phyloP scores from a whole-genome alignment of 2,888 invertebrate species.

The Chymomyza amoena region DNA sequence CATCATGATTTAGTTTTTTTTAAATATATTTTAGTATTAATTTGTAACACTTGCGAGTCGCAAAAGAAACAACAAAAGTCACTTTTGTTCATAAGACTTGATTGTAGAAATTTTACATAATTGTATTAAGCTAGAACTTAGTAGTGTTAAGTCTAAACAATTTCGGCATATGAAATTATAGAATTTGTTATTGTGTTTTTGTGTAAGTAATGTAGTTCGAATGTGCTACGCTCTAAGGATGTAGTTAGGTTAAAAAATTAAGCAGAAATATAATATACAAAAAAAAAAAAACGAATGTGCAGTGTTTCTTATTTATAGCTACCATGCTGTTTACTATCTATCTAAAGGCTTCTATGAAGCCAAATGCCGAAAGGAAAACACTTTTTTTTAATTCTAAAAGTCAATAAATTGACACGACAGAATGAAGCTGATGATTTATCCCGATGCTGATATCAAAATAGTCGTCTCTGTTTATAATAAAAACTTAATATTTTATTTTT shows the following conservation, averaged over 20 bases:
- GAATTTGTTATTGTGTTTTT: constrained; percentile 27
- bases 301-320: not conserved
- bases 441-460: too few relatives aligned
- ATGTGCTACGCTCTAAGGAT: not conserved
- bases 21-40: constrained; percentile 1
- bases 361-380: not conserved
- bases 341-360: not conserved
- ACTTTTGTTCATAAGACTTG: constrained; percentile 34
- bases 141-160: not conserved
- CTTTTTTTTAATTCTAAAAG: too few relatives aligned
- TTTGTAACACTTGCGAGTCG: constrained; percentile 20
- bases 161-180: constrained; percentile 19
- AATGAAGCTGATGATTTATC: too few relatives aligned
- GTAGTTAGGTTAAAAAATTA: not conserved
- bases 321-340: not conserved
- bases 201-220: constrained; percentile 10
- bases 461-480: too few relatives aligned
- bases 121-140: not conserved
- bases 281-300: not conserved
- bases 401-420: too few relatives aligned
- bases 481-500: too few relatives aligned
- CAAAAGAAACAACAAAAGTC: constrained; percentile 27
- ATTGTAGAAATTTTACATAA: constrained; percentile 19
- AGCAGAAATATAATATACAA: constrained; percentile 10
- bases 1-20: constrained; percentile 9